phyloP scores from a whole-genome alignment of 2,113 vertebrate genomes.

The Passer montanus region DNA sequence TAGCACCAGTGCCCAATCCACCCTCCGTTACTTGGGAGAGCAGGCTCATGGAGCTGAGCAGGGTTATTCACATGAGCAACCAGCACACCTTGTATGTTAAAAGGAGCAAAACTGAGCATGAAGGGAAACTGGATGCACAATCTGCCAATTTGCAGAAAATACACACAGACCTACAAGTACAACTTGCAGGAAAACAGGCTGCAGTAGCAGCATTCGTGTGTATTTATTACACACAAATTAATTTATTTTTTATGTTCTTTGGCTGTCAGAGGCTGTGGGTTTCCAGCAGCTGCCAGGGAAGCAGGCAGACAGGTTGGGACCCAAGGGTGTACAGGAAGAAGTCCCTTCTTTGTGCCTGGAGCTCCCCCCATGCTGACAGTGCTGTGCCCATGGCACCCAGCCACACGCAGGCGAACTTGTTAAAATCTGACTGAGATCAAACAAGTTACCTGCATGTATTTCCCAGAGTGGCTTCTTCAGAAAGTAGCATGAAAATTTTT shows the following conservation, averaged over 20 bases:
- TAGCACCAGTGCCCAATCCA: not conserved
- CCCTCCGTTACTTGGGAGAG: not conserved
- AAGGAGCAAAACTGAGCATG: not conserved
- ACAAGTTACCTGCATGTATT: not conserved
- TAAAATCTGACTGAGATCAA: constrained; percentile 51
- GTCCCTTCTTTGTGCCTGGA: not conserved
- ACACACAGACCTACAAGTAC: not conserved
- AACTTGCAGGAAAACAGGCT: not conserved
- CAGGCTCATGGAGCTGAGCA: not conserved
- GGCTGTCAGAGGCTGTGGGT: not conserved
- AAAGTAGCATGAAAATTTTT: not conserved
- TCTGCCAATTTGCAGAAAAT: not conserved
- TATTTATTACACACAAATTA: not conserved
- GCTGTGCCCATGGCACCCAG: constrained; percentile 9
- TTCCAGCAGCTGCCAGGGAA: not conserved
- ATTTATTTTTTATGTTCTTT: not conserved
- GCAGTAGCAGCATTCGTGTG: not conserved
- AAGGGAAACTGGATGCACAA: not conserved
- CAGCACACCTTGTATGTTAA: not conserved
- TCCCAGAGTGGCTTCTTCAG: constrained; percentile 22
- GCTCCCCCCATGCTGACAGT: not conserved
- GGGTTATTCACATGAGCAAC: not conserved
- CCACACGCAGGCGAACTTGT: not conserved
- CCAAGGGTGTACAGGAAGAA: not conserved
- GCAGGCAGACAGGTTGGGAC: not conserved